Evolutionary conservation across 2,888 invertebrate species (phyloP).

Genomic region (Troglohyphantes excavatus): DNA sequence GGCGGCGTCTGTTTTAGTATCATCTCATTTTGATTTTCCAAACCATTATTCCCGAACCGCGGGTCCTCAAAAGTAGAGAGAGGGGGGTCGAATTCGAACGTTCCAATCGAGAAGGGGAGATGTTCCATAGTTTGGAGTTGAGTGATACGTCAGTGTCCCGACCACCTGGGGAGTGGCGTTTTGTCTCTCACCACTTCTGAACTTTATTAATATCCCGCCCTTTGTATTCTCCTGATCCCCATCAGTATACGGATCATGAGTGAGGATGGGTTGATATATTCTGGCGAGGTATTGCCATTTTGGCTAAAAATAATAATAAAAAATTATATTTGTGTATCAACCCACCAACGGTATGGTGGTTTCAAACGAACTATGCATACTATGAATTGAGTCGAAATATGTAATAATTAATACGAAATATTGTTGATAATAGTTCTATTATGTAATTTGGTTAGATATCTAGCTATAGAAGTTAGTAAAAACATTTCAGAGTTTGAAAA

Average conservation of each 20-base stretch:
- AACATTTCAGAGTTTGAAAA: no score
- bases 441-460: no score
- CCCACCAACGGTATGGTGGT: no score
- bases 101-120: neutral
- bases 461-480: no score
- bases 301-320: no score
- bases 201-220: conserved; percentile 71
- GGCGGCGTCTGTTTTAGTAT: conserved; percentile 47
- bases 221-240: conserved; percentile 5
- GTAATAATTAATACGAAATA: no score
- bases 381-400: no score
- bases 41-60: conserved; percentile 55
- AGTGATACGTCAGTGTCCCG: conserved; percentile 68
- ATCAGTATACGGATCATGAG: neutral
- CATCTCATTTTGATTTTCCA: conserved; percentile 72
- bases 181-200: conserved; percentile 75
- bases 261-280: neutral
- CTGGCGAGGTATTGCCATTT: no score
- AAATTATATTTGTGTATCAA: no score
- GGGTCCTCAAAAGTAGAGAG: neutral
- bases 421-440: no score
- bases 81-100: neutral
- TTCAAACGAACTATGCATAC: no score
- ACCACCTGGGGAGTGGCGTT: conserved; percentile 63
- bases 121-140: no score